phyloP scores from a whole-genome alignment of 2,888 invertebrate species.

The Aleiodes leptofemur region DNA sequence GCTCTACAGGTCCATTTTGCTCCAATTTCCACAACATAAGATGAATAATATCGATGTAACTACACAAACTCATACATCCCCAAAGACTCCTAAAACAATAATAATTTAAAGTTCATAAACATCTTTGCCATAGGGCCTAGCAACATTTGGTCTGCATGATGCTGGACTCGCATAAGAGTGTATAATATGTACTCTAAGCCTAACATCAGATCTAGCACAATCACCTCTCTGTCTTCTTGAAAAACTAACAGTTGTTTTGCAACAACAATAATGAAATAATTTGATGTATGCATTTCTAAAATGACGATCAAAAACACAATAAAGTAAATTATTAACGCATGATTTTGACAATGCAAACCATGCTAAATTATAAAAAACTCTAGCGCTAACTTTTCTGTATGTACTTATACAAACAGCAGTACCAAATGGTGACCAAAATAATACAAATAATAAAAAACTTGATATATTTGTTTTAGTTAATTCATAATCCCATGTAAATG shows the following conservation, averaged over 20 bases:
- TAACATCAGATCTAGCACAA: constrained; percentile 78
- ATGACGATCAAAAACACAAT: constrained; percentile 81
- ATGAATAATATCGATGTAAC: no score
- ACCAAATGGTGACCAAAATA: constrained; percentile 84
- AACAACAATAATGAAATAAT: constrained; percentile 88
- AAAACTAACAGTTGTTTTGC: constrained; percentile 85
- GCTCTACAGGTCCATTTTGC: no score
- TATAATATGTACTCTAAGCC: constrained; percentile 83
- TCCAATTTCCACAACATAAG: no score
- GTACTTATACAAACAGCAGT: constrained; percentile 79
- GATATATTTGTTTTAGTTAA: constrained; percentile 81
- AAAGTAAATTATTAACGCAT: constrained; percentile 81
- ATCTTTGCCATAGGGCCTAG: constrained; percentile 77
- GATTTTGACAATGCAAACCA: constrained; percentile 85
- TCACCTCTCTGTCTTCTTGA: constrained; percentile 79
- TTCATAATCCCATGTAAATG: constrained; percentile 80
- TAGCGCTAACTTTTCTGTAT: constrained; percentile 76
- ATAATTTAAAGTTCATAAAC: constrained; percentile 77
- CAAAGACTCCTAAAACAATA: not conserved
- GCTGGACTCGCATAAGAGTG: constrained; percentile 80
- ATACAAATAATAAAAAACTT: constrained; percentile 80
- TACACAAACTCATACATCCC: not conserved
- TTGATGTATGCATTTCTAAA: constrained; percentile 85
- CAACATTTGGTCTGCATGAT: constrained; percentile 70
- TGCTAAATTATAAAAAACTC: constrained; percentile 81